These are phyloP conservation scores for Gobio gobio DNA, from an alignment of 2,113 vertebrate genomes.

Conservation along the genomic window DNA sequence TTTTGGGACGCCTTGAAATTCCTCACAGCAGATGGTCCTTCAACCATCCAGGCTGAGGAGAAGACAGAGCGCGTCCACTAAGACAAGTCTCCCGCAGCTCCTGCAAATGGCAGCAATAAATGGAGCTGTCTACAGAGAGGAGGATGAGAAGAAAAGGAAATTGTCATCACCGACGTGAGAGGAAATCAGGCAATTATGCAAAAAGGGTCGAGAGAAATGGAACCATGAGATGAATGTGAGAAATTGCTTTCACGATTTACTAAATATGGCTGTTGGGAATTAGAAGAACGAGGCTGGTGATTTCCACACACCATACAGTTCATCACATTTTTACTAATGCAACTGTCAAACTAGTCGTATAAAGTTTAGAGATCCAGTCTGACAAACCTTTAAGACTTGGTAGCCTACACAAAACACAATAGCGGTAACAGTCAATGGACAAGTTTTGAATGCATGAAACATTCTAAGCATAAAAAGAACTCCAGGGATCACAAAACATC, in stretches of 20 bases:
- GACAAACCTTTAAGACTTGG: not conserved
- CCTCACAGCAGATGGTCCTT: conserved; percentile 61
- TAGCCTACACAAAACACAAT: not conserved
- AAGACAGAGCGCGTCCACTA: conserved; percentile 42
- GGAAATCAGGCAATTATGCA: conserved; percentile 31
- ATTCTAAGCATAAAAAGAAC: not conserved
- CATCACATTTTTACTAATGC: not conserved
- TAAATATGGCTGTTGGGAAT: conserved; percentile 4
- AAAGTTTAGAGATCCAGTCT: no score
- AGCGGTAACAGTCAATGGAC: not conserved
- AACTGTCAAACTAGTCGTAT: not conserved
- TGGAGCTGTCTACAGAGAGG: conserved; percentile 16
- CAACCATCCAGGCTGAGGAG: conserved; percentile 50
- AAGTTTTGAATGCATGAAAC: not conserved
- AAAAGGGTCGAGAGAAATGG: conserved; percentile 12
- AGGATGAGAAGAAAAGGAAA: conserved; percentile 39
- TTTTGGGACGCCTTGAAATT: conserved; percentile 31
- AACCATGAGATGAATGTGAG: conserved; percentile 12
- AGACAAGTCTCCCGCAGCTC: conserved; percentile 45
- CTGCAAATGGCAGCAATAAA: conserved; percentile 53
- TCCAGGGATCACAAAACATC: not conserved
- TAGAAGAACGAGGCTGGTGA: not conserved
- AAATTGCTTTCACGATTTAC: conserved; percentile 3
- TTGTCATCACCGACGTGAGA: conserved; percentile 24
- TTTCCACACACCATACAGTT: not conserved